A percentile compares a stretch with the other conserved stretches of the same genome.
Evolutionary conservation across 2,797 vertebrate species (phyloP).

Genomic region (Eulemur mongoz): DNA sequence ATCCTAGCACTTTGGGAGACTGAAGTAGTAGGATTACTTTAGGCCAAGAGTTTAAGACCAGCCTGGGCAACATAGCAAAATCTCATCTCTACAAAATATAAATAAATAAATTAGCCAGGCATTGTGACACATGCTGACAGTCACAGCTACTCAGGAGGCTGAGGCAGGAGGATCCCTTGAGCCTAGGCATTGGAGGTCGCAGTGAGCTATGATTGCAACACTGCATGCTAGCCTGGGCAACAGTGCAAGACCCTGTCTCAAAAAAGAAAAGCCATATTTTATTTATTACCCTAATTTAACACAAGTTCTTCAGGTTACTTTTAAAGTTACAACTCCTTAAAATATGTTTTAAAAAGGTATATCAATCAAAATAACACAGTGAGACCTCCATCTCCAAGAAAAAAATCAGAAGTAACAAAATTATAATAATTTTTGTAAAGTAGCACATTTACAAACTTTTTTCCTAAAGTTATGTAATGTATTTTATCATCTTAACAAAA

Average conservation of each 20-base stretch:
- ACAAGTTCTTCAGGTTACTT: not conserved
- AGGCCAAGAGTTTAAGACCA: not conserved
- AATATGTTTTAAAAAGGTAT: not conserved
- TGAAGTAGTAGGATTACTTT: not conserved
- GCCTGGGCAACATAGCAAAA: not conserved
- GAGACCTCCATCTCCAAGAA: not conserved
- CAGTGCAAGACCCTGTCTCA: not conserved
- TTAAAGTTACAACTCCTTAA: constrained; percentile 3
- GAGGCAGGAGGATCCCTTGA: not conserved
- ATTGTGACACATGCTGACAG: not conserved
- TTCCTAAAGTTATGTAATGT: not conserved
- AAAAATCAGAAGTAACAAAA: not conserved
- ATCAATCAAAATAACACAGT: not conserved
- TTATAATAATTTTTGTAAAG: constrained; percentile 17
- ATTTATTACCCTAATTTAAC: constrained; percentile 7
- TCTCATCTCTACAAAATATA: not conserved
- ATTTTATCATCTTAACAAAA: not conserved
- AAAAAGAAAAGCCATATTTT: not conserved
- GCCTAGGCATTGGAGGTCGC: not conserved
- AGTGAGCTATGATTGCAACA: not conserved
- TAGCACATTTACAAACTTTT: not conserved
- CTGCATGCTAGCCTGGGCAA: not conserved
- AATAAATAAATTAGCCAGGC: not conserved
- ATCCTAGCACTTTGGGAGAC: not conserved
- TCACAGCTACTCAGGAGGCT: not conserved